A percentile compares a stretch with the other conserved stretches of the same genome.
phyloP scores from a whole-genome alignment of 2,113 vertebrate species.

The Tychaedon coryphoeus region DNA sequence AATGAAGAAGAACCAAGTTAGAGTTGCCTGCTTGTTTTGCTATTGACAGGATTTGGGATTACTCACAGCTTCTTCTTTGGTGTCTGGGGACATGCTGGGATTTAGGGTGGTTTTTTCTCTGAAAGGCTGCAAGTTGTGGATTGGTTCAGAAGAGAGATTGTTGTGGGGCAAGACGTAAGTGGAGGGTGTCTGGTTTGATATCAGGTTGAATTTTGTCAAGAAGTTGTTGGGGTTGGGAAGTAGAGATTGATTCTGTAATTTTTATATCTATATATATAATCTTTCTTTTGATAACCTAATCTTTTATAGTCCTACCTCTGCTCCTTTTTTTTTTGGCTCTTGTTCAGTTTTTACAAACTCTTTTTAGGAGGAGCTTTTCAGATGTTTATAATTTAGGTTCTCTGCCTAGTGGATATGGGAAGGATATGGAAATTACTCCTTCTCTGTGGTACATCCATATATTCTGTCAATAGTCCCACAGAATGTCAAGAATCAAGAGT shows the following conservation, averaged over 20 bases:
- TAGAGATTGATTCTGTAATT: background rate
- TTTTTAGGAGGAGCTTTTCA: background rate
- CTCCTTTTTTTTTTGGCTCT: background rate
- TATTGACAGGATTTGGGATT: background rate
- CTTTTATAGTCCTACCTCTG: background rate
- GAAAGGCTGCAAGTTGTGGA: background rate
- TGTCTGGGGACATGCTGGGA: background rate
- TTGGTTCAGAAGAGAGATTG: background rate
- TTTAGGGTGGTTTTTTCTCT: background rate
- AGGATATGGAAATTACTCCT: background rate
- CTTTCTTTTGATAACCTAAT: background rate
- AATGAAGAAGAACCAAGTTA: background rate
- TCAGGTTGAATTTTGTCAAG: background rate
- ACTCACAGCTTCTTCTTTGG: background rate
- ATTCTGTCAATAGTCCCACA: background rate
- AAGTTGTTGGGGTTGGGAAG: background rate
- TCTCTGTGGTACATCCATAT: background rate
- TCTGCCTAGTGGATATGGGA: background rate
- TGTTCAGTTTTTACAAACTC: background rate
- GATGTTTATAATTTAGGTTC: background rate
- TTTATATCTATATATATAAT: background rate
- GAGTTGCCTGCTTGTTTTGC: background rate
- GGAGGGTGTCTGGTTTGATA: background rate
- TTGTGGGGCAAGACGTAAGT: background rate
- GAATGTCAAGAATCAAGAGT: background rate